Percentiles rank a stretch among this genome's conserved stretches.
These are phyloP conservation scores for Halocaridina rubra DNA, from an alignment of 2,888 invertebrate genomes.

Conservation along the genomic window DNA sequence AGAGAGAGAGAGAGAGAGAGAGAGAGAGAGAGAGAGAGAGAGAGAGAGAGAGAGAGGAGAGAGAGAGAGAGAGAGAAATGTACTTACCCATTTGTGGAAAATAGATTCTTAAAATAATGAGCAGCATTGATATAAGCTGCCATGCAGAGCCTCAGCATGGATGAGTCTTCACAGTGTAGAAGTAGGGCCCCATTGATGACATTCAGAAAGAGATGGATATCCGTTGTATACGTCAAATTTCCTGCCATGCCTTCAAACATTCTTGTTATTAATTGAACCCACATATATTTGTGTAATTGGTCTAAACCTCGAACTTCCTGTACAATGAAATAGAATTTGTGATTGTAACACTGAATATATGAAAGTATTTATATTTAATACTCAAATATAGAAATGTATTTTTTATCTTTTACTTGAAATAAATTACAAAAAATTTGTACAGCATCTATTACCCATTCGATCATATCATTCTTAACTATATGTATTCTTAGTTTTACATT, in stretches of 20 bases:
- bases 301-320: conserved; percentile 90
- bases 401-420: too few species aligned
- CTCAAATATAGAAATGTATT: too few species aligned
- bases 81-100: conserved; percentile 91
- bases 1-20: neutral
- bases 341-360: too few species aligned
- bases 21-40: neutral
- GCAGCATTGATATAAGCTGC: conserved; percentile 98
- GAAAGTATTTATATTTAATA: too few species aligned
- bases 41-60: neutral
- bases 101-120: conserved; percentile 98
- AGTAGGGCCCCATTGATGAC: conserved; percentile 97
- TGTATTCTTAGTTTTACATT: too few species aligned
- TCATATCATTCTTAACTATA: too few species aligned
- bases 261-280: conserved; percentile 94
- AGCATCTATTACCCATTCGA: too few species aligned
- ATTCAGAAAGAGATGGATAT: conserved; percentile 96
- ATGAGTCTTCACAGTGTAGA: conserved; percentile 95
- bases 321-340: neutral
- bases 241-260: conserved; percentile 99
- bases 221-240: conserved; percentile 95
- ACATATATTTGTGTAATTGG: conserved; percentile 97
- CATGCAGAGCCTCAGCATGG: conserved; percentile 91
- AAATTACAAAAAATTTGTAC: too few species aligned
- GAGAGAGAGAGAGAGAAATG: neutral